Base-by-base conservation (phyloP, 2,113 vertebrate species). In the Trogon surrucura region DNA sequence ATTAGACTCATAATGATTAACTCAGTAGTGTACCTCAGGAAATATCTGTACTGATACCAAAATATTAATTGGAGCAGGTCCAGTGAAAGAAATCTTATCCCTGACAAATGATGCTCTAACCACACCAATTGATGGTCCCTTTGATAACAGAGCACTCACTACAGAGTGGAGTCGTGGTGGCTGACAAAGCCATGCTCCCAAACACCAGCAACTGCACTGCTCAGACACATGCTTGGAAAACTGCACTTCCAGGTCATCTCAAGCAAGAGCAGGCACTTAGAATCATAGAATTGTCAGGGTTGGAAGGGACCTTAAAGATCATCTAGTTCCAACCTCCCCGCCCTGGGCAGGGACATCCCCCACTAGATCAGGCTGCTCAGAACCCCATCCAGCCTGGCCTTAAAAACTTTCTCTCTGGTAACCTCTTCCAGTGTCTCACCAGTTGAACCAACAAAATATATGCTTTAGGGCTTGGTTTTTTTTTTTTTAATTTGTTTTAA, bases 121-220 rank as follows among this genome's bases (percentile, higher is more conserved):
- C 5, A 14, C 1, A 1, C 8, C 54, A 58, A 50, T 44, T 20
- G 50, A 45, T 12, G 30, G 11, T 4, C 44, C 34, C 29, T 32
- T 32, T 54, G 32, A 18, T 25, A 72, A 41, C 8, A 25, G 16
- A 77, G 11, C 20, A 21, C 51, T 62, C 0, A 0, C 30, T 65
- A 30, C 21, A 12, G 19, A 20, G 30, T 47, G 48, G 32, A 83
- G 36, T 27, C 0, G 1, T 10, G 16, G 22, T 4, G n/a, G 15
- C 21, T 67, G 85, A 82, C 62, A 75, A 77, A 72, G 48, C 6
- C 61, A 17, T 0, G 0, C 25, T 82, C 16, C 44, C 15, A 3
- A 82, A 45, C 34, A 80, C 4, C 38, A 75, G 6, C 19, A 67
- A 1, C 44, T 56, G 5, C 65, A 58, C 30, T 2, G 2, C 17